A percentile compares a stretch with the other conserved stretches of the same genome.
phyloP scores from a whole-genome alignment of 2,797 vertebrate genomes.

The Heliangelus exortis region DNA sequence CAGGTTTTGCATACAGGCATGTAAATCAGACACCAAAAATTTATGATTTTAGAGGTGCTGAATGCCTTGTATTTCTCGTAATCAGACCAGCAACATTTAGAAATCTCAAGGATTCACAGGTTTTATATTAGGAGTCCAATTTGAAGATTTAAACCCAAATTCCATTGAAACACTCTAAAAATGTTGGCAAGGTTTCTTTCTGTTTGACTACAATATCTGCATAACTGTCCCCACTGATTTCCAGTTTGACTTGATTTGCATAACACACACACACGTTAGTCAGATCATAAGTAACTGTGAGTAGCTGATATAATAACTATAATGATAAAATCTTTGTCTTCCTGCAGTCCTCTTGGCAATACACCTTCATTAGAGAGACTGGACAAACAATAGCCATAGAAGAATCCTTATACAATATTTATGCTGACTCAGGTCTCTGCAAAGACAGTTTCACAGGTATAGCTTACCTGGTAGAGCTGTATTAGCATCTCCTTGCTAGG shows the following conservation, averaged over 20 bases:
- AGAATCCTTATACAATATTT: not conserved
- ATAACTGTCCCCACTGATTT: not conserved
- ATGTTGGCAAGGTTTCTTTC: not conserved
- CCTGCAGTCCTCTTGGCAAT: not conserved
- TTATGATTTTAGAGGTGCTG: not conserved
- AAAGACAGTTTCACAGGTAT: not conserved
- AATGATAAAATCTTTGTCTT: not conserved
- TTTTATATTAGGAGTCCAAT: not conserved
- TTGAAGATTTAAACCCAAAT: not conserved
- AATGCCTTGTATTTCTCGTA: not conserved
- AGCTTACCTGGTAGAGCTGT: not conserved
- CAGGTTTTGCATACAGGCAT: not conserved
- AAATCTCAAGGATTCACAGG: not conserved
- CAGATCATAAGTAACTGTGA: not conserved
- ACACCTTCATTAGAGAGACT: not conserved
- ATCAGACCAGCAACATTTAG: not conserved
- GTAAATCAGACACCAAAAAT: not conserved
- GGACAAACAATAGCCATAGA: not conserved
- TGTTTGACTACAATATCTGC: not conserved
- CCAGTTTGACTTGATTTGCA: not conserved
- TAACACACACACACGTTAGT: not conserved
- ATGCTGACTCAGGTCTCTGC: not conserved
- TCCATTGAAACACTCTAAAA: not conserved
- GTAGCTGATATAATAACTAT: not conserved
- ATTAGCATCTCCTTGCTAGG: not conserved